These are phyloP conservation scores for Tupiocoris notatus DNA, from an alignment of 2,888 invertebrate genomes.

Conservation along the genomic window DNA sequence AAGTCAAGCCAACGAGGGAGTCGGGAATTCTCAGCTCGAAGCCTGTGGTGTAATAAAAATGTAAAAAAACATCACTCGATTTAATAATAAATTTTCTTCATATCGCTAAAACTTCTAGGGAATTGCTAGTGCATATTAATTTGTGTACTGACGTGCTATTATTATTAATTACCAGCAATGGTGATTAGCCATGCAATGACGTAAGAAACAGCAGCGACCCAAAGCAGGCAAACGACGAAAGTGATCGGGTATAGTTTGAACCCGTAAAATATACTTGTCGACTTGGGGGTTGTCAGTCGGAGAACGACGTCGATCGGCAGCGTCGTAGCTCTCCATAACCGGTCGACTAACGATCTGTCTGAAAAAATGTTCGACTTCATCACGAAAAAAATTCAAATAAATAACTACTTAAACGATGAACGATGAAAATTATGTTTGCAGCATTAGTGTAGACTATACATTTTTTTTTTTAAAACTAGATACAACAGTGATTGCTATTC, in stretches of 20 bases:
- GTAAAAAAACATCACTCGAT: no score
- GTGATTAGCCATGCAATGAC: constrained; percentile 96
- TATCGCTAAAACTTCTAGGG: no score
- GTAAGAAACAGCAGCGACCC: constrained; percentile 89
- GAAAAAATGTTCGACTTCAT: constrained; percentile 3
- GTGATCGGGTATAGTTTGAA: constrained; percentile 60
- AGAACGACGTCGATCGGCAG: constrained; percentile 84
- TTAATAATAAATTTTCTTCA: no score
- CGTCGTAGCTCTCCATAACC: constrained; percentile 63
- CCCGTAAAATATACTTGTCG: constrained; percentile 51
- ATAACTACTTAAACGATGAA: no score
- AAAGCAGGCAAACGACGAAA: constrained; percentile 88
- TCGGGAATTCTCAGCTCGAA: constrained; percentile 88
- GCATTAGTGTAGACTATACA: no score
- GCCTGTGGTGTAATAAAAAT: no score
- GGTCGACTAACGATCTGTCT: constrained; percentile 57
- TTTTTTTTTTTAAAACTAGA: no score
- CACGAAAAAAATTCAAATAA: no score
- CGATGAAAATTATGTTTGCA: no score
- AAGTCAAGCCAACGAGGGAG: constrained; percentile 93
- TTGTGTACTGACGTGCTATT: no score
- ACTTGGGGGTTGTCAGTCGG: constrained; percentile 85
- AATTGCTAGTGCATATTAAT: no score
- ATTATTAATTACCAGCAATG: constrained; percentile 67
- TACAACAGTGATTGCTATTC: no score